phyloP scores from a whole-genome alignment of 2,113 vertebrate genomes.

The Orthonyx spaldingii region DNA sequence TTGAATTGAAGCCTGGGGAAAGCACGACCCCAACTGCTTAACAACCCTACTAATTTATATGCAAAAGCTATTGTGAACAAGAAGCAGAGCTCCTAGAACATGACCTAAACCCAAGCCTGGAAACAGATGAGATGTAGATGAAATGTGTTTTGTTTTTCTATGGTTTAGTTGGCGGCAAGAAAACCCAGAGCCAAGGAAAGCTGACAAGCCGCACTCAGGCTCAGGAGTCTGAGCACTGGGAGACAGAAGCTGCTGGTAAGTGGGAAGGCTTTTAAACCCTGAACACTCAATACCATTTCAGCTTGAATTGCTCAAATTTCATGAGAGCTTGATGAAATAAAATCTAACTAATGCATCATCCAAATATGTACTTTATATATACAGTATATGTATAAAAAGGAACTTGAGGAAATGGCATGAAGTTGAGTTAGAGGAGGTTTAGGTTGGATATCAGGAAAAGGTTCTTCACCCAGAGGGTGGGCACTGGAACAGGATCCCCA shows the following conservation, averaged over 20 bases:
- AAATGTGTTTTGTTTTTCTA: background rate
- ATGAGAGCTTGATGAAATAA: background rate
- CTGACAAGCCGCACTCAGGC: background rate
- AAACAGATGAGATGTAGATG: background rate
- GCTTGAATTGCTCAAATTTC: background rate
- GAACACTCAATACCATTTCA: background rate
- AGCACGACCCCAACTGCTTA: background rate
- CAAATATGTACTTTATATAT: background rate
- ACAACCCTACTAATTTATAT: background rate
- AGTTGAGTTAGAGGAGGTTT: no score
- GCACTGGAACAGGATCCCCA: background rate
- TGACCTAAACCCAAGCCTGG: background rate
- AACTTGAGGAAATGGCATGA: background rate
- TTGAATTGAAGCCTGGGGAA: background rate
- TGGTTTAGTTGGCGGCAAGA: background rate
- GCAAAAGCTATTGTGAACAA: background rate
- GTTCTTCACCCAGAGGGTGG: accelerated
- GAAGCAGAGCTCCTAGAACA: background rate
- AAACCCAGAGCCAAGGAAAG: background rate
- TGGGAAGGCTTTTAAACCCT: background rate
- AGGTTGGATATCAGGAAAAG: background rate
- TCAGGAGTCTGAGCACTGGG: background rate
- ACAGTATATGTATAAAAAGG: background rate
- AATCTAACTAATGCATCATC: background rate
- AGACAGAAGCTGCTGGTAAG: background rate